These are phyloP conservation scores for Caenorhabditis remanei DNA, from an alignment of 1,140 invertebrate species.

Conservation along the genomic window DNA sequence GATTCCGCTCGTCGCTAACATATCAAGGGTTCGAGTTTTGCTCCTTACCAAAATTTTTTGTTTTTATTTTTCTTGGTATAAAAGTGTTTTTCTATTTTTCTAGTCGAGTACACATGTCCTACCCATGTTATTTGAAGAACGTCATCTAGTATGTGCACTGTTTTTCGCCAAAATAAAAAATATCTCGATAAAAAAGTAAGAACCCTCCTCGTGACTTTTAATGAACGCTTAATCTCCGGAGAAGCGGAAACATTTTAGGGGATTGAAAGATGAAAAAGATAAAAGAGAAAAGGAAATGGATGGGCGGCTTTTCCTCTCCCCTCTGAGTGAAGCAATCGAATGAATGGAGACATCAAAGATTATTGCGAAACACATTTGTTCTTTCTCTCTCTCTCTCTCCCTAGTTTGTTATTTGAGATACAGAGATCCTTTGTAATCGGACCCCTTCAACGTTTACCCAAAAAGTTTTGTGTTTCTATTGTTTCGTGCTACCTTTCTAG, in stretches of 20 bases:
- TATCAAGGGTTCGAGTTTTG: too few species aligned
- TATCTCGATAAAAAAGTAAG: too few species aligned
- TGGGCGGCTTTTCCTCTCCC: slow-evolving; percentile 22
- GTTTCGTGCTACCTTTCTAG: background rate
- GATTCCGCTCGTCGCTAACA: too few species aligned
- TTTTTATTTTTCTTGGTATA: too few species aligned
- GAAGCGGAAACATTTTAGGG: background rate
- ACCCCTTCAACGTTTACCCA: background rate
- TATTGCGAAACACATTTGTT: slow-evolving; percentile 40
- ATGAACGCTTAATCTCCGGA: slow-evolving; percentile 15
- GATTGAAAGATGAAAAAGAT: slow-evolving; percentile 15
- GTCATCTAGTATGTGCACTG: too few species aligned
- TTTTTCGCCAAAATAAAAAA: too few species aligned
- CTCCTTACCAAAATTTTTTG: too few species aligned
- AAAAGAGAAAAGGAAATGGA: slow-evolving; percentile 37
- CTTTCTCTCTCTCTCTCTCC: background rate
- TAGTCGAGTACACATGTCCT: too few species aligned
- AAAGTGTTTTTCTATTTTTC: too few species aligned
- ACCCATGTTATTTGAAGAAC: too few species aligned
- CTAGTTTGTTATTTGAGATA: slow-evolving; percentile 36
- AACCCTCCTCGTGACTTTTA: background rate
- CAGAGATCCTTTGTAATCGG: background rate
- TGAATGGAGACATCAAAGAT: slow-evolving; percentile 45
- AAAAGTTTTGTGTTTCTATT: background rate
- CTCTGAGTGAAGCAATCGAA: background rate